Evolutionary conservation across 2,888 invertebrate genomes (phyloP).

Genomic region (Pristionchus japonicus): DNA sequence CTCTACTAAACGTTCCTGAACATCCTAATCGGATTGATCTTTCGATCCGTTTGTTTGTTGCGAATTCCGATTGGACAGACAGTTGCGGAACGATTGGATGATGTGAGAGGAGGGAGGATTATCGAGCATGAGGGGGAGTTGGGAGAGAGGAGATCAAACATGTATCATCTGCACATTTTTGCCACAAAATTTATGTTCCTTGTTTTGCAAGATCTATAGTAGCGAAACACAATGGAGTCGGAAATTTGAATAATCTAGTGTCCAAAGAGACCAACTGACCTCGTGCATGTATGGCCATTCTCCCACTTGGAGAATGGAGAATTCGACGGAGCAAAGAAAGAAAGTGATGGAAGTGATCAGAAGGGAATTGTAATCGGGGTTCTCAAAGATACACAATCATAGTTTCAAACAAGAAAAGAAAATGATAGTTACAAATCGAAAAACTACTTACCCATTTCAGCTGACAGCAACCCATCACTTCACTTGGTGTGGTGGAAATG

Average conservation of each 20-base stretch:
- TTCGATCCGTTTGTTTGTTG: background rate
- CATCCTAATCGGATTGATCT: background rate
- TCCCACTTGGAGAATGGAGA: background rate
- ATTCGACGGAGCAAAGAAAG: slow-evolving; percentile 19
- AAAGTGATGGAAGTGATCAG: background rate
- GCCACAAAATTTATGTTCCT: background rate
- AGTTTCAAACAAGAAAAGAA: too few species aligned
- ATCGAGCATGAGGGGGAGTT: background rate
- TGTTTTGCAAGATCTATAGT: too few species aligned
- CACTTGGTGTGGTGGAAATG: background rate
- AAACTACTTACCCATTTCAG: background rate
- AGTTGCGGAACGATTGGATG: background rate
- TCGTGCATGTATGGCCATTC: slow-evolving; percentile 39
- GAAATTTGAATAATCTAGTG: background rate
- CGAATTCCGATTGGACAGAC: background rate
- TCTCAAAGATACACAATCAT: background rate
- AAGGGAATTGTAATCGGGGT: background rate
- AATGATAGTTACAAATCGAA: background rate
- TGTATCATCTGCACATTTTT: background rate
- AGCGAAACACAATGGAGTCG: background rate
- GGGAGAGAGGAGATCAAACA: background rate
- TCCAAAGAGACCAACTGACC: background rate
- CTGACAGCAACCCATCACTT: background rate
- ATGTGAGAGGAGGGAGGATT: background rate
- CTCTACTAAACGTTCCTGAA: background rate